phyloP scores from a whole-genome alignment of 1,140 invertebrate species.

The Plutomurus gul region DNA sequence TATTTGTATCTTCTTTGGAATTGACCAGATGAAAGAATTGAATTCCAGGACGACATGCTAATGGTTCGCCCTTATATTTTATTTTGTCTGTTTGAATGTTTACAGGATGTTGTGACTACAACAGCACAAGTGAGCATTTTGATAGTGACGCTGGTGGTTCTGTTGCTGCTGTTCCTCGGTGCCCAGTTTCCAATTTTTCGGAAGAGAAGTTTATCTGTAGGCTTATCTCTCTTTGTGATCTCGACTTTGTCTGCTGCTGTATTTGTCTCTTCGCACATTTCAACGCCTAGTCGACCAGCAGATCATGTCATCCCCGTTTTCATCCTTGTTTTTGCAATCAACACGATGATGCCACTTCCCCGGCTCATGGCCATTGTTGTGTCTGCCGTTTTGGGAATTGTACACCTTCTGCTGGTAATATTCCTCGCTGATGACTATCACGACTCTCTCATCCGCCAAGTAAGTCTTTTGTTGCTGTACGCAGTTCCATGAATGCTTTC shows the following conservation, averaged over 20 bases:
- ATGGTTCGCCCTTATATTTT: no score
- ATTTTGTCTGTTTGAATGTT: no score
- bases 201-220: constrained; percentile 45
- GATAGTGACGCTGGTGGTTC: constrained; percentile 46
- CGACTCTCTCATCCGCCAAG: constrained; percentile 49
- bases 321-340: constrained; percentile 55
- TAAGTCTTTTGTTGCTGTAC: constrained; percentile 35
- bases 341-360: constrained; percentile 56
- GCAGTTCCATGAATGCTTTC: background rate
- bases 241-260: constrained; percentile 46
- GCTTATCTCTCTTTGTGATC: constrained; percentile 54
- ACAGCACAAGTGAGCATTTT: constrained; percentile 52
- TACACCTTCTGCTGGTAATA: constrained; percentile 54
- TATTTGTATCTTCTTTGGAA: no score
- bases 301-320: constrained; percentile 55
- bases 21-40: no score
- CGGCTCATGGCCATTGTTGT: constrained; percentile 51
- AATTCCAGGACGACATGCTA: no score
- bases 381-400: constrained; percentile 51
- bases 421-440: constrained; percentile 51
- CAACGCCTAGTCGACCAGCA: constrained; percentile 40
- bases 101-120: constrained; percentile 50
- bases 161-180: constrained; percentile 50
- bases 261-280: constrained; percentile 48
- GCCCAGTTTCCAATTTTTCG: constrained; percentile 51